Evolutionary conservation across 2,797 vertebrate species (phyloP), one percentile per base, ranked within the genome.

Genomic region (Amblyraja radiata): DNA sequence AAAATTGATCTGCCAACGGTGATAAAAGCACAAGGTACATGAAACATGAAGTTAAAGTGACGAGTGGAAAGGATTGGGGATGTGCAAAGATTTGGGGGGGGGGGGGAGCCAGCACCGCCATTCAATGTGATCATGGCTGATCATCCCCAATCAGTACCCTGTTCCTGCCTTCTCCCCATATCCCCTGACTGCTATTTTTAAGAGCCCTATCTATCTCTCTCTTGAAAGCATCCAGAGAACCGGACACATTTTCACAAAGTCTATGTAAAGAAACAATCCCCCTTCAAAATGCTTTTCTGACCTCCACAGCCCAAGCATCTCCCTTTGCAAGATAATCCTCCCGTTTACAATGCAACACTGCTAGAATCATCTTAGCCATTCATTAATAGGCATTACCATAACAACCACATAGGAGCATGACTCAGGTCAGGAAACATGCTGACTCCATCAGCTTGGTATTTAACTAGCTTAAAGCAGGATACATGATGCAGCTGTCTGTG

Each of bases 321-420:
- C 13, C 25, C 21, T 36, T 88, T n/a, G 10, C 84, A 68, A 68
- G 18, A 32, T 21, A 88, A 36, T 68, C 14, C n/a, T 36, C n/a
- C 11, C 11, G 36, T 65, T 21, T 63, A 28, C 13, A 36, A 61
- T 84, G 36, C 1, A 61, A 25, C 90, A 25, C 68, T 74, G 90
- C 63, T 76, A 10, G 71, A 92, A 74, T 92, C 39, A 36, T 16
- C 71, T 92, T 28, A 54, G 90, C 36, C 39, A 46, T 74, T 39
- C 71, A 73, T 13, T 92, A 92, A 74, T 58, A 54, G 71, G 11
- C 46, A 76, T 76, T 76, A 76, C 90, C 90, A 92, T 76, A 92
- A 92, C 90, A 92, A 92, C 90, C 13, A 76, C 36, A 58, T 58
- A n/a, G n/a, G n/a, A n/a, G n/a, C n/a, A n/a, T n/a, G n/a, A n/a